These are phyloP conservation scores for Villa cingulata DNA, from an alignment of 2,888 invertebrate species.

Conservation along the genomic window DNA sequence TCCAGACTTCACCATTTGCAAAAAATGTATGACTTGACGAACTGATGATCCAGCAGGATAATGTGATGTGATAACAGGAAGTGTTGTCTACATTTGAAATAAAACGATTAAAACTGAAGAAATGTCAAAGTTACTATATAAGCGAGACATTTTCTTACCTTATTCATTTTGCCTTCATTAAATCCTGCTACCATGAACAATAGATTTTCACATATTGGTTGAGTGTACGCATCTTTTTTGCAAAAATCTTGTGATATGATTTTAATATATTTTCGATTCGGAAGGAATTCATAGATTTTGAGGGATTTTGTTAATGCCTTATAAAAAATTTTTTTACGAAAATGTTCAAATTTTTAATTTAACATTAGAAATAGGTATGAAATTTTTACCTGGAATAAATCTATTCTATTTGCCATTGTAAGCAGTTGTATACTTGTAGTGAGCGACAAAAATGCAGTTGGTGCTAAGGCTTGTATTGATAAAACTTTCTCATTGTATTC, in stretches of 20 bases:
- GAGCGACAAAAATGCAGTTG: conserved; percentile 50
- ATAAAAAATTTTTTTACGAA: conserved; percentile 4
- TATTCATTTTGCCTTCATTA: conserved; percentile 39
- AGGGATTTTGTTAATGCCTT: background rate
- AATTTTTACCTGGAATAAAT: conserved; percentile 35
- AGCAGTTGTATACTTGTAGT: conserved; percentile 40
- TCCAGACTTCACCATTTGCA: conserved; percentile 30
- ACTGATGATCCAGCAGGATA: conserved; percentile 42
- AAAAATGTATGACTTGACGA: conserved; percentile 39
- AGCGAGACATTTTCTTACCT: conserved; percentile 24
- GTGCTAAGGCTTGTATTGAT: conserved; percentile 53
- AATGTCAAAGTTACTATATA: too few species aligned
- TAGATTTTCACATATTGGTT: conserved; percentile 49
- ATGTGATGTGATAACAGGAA: conserved; percentile 45
- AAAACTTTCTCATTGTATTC: conserved; percentile 53
- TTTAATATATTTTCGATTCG: conserved; percentile 40
- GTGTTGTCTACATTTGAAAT: conserved; percentile 20
- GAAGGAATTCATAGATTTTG: conserved; percentile 58
- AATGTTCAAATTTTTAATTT: background rate
- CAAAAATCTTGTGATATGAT: conserved; percentile 42
- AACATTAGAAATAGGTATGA: too few species aligned
- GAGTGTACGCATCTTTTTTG: conserved; percentile 40
- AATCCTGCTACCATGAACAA: conserved; percentile 52
- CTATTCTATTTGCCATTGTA: too few species aligned
- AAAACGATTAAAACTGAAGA: background rate